Evolutionary conservation across 1,140 invertebrate genomes (phyloP).

Genomic region (Euura saliciscinereae): DNA sequence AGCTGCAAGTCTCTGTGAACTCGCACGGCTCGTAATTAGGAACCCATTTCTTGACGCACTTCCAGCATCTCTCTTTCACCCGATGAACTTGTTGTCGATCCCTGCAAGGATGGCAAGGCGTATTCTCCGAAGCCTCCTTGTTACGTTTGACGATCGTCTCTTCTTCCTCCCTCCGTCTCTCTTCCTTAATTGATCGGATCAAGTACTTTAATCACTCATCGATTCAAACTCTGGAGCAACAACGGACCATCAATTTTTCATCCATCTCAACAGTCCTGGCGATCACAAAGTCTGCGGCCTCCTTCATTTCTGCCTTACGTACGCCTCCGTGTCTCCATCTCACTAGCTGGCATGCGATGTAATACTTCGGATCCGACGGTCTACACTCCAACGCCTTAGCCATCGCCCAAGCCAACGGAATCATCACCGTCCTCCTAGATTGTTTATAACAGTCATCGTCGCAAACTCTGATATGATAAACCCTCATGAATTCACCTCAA

Average conservation of each 20-base stretch:
- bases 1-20: constrained; percentile 5
- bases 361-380: constrained; percentile 34
- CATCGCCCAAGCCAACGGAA: constrained; percentile 38
- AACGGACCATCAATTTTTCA: background rate
- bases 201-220: too few species aligned
- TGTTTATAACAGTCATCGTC: constrained; percentile 1
- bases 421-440: constrained; percentile 33
- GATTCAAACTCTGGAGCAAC: too few species aligned
- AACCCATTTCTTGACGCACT: constrained; percentile 14
- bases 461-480: background rate
- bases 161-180: constrained; percentile 8
- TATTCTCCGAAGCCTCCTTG: constrained; percentile 8
- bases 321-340: constrained; percentile 31
- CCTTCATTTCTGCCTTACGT: constrained; percentile 2
- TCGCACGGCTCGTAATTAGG: constrained; percentile 8
- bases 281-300: background rate
- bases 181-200: background rate
- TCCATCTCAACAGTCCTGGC: constrained; percentile 7
- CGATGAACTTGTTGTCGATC: constrained; percentile 10
- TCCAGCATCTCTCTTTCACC: constrained; percentile 10
- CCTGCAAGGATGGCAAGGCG: constrained; percentile 1
- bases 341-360: constrained; percentile 33
- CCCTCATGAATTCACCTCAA: constrained; percentile 25
- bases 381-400: constrained; percentile 27
- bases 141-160: background rate